Percentiles rank a stretch among this genome's conserved stretches.
These are phyloP conservation scores for Zaprionus nigranus DNA, from an alignment of 1,140 invertebrate species.

Conservation along the genomic window DNA sequence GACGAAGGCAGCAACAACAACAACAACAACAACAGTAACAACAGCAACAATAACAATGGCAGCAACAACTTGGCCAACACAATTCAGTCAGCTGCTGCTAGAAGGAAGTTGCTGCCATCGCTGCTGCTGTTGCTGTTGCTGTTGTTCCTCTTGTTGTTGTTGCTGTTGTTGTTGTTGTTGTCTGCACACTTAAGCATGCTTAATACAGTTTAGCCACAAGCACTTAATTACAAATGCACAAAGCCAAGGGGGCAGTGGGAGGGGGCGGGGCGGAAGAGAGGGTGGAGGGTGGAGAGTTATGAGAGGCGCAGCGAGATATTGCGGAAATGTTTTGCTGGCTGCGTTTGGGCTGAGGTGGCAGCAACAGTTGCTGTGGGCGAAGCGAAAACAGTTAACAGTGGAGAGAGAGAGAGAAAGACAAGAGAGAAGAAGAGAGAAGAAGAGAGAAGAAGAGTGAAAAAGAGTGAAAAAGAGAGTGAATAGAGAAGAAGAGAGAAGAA, in stretches of 20 bases:
- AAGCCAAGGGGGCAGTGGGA: not conserved
- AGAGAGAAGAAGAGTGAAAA: not conserved
- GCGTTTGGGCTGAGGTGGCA: constrained; percentile 23
- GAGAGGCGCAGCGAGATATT: constrained; percentile 32
- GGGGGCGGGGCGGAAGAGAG: not conserved
- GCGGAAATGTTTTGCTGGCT: constrained; percentile 55
- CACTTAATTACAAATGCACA: constrained; percentile 82
- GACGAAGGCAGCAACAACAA: constrained; percentile 45
- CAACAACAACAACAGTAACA: constrained; percentile 10
- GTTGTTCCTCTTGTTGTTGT: constrained; percentile 19
- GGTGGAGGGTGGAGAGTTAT: constrained; percentile 6
- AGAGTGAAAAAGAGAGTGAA: not conserved
- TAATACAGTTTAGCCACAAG: constrained; percentile 84
- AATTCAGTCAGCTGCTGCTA: constrained; percentile 21
- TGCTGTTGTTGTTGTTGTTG: constrained; percentile 37
- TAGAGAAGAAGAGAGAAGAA: not conserved
- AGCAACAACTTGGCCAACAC: constrained; percentile 39
- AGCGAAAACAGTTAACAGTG: constrained; percentile 22
- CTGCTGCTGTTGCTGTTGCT: constrained; percentile 13
- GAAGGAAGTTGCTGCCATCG: constrained; percentile 56
- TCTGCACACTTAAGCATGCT: constrained; percentile 84
- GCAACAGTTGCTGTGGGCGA: constrained; percentile 20
- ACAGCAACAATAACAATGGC: constrained; percentile 2
- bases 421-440: not conserved
- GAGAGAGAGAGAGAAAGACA: too few species aligned